These are phyloP conservation scores for Papilio demoleus DNA, from an alignment of 2,888 invertebrate species.

Conservation along the genomic window DNA sequence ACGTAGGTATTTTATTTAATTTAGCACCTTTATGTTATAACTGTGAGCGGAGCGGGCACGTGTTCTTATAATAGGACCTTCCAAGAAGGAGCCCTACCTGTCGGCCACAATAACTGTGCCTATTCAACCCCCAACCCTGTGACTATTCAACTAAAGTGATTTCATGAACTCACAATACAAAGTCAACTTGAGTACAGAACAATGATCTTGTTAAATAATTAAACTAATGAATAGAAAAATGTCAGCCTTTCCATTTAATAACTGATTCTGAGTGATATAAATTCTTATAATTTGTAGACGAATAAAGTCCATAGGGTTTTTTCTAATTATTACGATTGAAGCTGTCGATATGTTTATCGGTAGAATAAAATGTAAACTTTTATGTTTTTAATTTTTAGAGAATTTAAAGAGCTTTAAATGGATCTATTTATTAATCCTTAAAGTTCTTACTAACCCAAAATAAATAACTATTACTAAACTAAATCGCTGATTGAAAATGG, in stretches of 20 bases:
- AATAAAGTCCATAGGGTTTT: too few relatives aligned
- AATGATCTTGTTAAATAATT: conserved; percentile 17
- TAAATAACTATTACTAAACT: too few relatives aligned
- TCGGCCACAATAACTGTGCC: conserved; percentile 42
- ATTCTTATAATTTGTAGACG: too few relatives aligned
- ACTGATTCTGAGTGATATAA: neutral
- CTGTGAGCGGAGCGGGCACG: conserved; percentile 38
- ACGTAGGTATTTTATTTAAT: conserved; percentile 6
- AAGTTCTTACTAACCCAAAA: too few relatives aligned
- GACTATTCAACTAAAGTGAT: conserved; percentile 34
- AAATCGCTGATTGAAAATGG: too few relatives aligned
- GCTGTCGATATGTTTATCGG: too few relatives aligned
- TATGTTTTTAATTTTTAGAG: too few relatives aligned
- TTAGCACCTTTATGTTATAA: conserved; percentile 7
- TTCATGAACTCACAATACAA: conserved; percentile 27
- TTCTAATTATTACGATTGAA: too few relatives aligned
- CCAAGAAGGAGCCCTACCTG: conserved; percentile 62
- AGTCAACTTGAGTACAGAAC: conserved; percentile 11
- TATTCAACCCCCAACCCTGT: conserved; percentile 45
- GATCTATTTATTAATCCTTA: too few relatives aligned
- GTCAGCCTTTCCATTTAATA: neutral
- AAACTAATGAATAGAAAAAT: neutral
- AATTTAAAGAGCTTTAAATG: too few relatives aligned
- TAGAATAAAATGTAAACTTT: too few relatives aligned
- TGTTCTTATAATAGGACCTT: conserved; percentile 56